Conservation (phyloP, 2,113 vertebrate species). For the Pedetes capensis region DNA sequence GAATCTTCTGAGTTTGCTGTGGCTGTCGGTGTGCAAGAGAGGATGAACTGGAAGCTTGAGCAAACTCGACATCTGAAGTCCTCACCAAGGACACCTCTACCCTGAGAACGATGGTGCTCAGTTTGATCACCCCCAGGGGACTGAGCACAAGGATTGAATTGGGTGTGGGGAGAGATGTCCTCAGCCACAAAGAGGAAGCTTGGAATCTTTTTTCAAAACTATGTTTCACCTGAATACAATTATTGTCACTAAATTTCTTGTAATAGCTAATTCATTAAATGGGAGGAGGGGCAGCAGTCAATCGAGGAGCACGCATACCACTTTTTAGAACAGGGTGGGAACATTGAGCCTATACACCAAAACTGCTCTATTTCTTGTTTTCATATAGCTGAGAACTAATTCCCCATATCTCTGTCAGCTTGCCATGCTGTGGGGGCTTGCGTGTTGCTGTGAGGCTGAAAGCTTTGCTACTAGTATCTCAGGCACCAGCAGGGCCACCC, state of each 20-base stretch:
- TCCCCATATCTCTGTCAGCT: too few species aligned
- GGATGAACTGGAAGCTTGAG: background rate
- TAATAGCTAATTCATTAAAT: background rate
- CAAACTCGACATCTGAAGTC: background rate
- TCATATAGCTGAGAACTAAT: too few species aligned
- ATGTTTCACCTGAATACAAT: background rate
- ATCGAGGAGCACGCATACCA: too few species aligned
- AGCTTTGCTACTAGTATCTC: too few species aligned
- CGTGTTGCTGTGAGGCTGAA: too few species aligned
- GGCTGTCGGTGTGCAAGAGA: background rate
- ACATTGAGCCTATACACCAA: too few species aligned
- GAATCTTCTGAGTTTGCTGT: background rate
- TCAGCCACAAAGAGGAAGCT: too few species aligned
- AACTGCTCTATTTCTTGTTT: background rate
- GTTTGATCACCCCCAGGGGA: fast-evolving
- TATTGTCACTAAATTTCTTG: background rate
- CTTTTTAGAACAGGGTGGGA: too few species aligned
- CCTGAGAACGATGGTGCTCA: background rate
- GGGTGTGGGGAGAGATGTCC: background rate
- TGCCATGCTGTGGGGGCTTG: too few species aligned
- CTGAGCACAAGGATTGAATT: background rate
- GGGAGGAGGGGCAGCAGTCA: too few species aligned
- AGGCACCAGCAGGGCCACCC: too few species aligned
- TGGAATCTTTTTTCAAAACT: background rate
- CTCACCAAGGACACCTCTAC: background rate